Evolutionary conservation across 30 jellyfish, hydroid and myxozoan genomes (phyloP), one percentile per base, ranked within the genome.

Genomic region (Chrysaora quinquecirrha): DNA sequence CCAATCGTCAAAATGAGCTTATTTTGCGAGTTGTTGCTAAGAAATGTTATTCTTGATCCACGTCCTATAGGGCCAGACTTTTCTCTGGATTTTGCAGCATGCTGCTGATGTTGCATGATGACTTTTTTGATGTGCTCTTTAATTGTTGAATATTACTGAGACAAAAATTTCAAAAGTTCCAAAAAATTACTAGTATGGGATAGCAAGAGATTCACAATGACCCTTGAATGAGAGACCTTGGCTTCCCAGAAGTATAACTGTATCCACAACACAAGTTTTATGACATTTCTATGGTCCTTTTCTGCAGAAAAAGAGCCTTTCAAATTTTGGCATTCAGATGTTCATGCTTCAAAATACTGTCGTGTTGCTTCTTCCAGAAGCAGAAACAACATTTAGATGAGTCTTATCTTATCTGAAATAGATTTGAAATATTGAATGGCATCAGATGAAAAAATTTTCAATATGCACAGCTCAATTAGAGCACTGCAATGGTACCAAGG

Each of bases 21-120:
- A n/a, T n/a, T n/a, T n/a, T n/a, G n/a, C n/a, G n/a, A n/a, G n/a
- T n/a, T n/a, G n/a, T n/a, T n/a, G n/a, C n/a, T 43, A 43, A 43
- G 58, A 43, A 43, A 43, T 43, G 9, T 43, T 43, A 43, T 6
- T 43, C 58, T 16, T 43, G 58, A 43, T 9, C 58, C 58, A 43
- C 58, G 58, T 43, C 58, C 58, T 43, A 43, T 43, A 43, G 58
- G 58, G 12, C 58, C 9, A 43, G 58, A 43, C 58, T 43, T n/a
- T 43, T 43, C 58, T 43, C 16, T 43, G 16, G 58, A 43, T 43
- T 43, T 43, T 43, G 58, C 58, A 43, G 16, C 58, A 43, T 16
- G 58, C 58, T 43, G 58, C 58, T 43, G 58, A 43, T 43, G 58
- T 16, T 43, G 58, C 58, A 43, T 43, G 58, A 16, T 43, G 58